A percentile compares a stretch with the other conserved stretches of the same genome.
These are phyloP conservation scores for Molossus alvarezi DNA, from an alignment of 2,797 vertebrate genomes.

Conservation along the genomic window DNA sequence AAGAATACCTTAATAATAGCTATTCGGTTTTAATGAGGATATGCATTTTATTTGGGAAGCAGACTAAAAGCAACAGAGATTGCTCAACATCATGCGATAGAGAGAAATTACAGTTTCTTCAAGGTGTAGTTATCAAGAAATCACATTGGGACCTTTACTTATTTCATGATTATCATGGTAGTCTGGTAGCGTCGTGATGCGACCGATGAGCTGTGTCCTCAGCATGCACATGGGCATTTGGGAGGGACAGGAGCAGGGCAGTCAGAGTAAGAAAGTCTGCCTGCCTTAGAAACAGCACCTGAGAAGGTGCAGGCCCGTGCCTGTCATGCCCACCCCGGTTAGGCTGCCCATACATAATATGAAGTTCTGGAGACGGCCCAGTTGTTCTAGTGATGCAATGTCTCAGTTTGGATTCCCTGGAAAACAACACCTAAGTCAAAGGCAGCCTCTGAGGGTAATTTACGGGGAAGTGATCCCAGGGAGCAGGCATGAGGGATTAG, in stretches of 20 bases:
- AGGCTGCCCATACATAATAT: too few relatives aligned
- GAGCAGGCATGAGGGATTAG: neutral
- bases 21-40: conserved; percentile 5
- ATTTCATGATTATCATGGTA: neutral
- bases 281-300: neutral
- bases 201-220: neutral
- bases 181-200: neutral
- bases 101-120: conserved; percentile 41
- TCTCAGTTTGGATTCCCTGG: neutral
- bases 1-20: neutral
- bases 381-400: neutral
- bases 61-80: neutral
- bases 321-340: neutral
- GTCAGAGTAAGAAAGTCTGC: neutral
- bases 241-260: neutral
- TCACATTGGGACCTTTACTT: neutral
- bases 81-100: neutral
- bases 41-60: neutral
- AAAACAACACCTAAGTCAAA: neutral
- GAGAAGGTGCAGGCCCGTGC: neutral
- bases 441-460: neutral
- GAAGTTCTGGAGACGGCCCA: neutral
- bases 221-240: neutral
- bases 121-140: conserved; percentile 14
- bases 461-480: neutral